phyloP scores from a whole-genome alignment of 2,888 invertebrate genomes.

The Aricia artaxerxes region DNA sequence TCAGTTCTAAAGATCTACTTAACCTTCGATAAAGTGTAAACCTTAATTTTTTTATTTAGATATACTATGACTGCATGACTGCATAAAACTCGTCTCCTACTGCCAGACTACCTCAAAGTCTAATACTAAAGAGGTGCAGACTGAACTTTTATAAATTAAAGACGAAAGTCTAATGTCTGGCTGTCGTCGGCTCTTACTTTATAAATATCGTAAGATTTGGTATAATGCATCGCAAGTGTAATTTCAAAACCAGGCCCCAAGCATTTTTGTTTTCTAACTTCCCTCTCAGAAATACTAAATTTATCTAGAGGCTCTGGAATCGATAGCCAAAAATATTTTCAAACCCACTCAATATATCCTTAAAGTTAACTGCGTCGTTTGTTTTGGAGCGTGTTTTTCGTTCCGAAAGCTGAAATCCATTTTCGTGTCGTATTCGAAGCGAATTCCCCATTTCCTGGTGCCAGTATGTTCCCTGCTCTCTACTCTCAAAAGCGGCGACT shows the following conservation, averaged over 20 bases:
- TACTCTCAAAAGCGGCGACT: neutral
- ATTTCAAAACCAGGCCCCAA: neutral
- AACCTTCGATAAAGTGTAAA: too few relatives aligned
- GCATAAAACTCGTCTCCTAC: too few relatives aligned
- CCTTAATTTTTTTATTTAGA: too few relatives aligned
- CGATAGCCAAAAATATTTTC: neutral
- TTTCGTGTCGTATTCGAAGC: conserved; percentile 1
- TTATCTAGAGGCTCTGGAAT: neutral
- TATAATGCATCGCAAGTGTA: too few relatives aligned
- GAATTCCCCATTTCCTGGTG: conserved; percentile 18
- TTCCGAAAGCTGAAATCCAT: neutral
- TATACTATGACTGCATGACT: too few relatives aligned
- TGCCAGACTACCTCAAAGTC: too few relatives aligned
- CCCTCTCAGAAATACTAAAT: neutral
- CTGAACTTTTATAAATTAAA: too few relatives aligned
- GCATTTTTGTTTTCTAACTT: neutral
- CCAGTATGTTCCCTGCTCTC: neutral
- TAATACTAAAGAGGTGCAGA: too few relatives aligned
- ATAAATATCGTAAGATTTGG: too few relatives aligned
- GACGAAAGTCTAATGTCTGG: too few relatives aligned
- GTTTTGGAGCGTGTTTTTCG: neutral
- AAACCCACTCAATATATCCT: neutral
- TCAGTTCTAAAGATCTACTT: too few relatives aligned
- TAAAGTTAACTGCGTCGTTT: neutral
- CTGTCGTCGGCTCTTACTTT: too few relatives aligned